Evolutionary conservation across 1,140 invertebrate species (phyloP).

Genomic region (Chrysoperla carnea): DNA sequence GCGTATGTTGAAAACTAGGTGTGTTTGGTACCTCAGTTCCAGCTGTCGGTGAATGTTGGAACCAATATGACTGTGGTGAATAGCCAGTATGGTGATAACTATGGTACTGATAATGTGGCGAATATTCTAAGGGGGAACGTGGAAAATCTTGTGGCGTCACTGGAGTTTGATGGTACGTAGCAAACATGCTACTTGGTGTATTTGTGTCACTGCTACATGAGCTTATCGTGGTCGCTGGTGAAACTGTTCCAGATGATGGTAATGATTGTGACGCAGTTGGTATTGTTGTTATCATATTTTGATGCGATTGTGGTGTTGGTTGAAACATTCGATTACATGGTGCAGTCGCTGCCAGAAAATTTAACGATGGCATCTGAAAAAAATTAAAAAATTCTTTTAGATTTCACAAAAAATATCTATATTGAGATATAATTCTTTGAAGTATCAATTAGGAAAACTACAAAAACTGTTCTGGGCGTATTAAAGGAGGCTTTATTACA

Average conservation of each 20-base stretch:
- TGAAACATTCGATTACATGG: conserved; percentile 15
- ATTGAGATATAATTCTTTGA: too few relatives aligned
- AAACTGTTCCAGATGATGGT: conserved; percentile 8
- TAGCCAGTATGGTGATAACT: conserved; percentile 11
- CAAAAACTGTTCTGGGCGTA: too few relatives aligned
- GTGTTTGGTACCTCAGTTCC: conserved; percentile 16
- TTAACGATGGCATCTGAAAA: conserved; percentile 17
- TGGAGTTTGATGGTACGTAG: conserved; percentile 7
- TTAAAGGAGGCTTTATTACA: too few relatives aligned
- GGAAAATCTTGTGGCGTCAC: conserved; percentile 13
- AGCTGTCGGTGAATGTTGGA: conserved; percentile 17
- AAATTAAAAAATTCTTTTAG: conserved; percentile 1
- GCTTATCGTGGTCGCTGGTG: conserved; percentile 15
- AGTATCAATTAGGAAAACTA: too few relatives aligned
- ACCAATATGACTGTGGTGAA: conserved; percentile 18
- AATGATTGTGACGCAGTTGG: conserved; percentile 8
- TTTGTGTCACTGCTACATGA: conserved; percentile 18
- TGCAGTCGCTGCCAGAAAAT: conserved; percentile 12
- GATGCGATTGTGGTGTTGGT: too few relatives aligned
- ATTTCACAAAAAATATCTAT: too few relatives aligned
- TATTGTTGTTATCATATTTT: conserved; percentile 4
- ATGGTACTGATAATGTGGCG: conserved; percentile 15
- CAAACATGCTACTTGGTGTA: neutral
- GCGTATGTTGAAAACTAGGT: conserved; percentile 14
- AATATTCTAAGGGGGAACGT: conserved; percentile 17